Evolutionary conservation across 2,888 invertebrate genomes (phyloP).

Genomic region (Agrotis segetum): DNA sequence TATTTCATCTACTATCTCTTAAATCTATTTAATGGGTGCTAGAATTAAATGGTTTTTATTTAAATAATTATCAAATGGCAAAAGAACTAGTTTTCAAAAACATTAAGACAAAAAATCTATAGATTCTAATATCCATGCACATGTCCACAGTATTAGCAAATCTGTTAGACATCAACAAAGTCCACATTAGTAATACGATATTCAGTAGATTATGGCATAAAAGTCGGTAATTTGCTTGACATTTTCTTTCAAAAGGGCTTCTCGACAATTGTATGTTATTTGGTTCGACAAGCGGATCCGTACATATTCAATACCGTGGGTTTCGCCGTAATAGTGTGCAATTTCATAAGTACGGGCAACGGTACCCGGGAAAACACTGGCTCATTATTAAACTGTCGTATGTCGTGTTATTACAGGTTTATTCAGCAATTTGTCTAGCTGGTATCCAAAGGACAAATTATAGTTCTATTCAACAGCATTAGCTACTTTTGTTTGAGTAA

Average conservation of each 20-base stretch:
- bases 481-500: slow-evolving; percentile 12
- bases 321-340: slow-evolving; percentile 65
- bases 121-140: slow-evolving; percentile 9
- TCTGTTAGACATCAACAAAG: slow-evolving; percentile 21
- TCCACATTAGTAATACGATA: slow-evolving; percentile 63
- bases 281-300: slow-evolving; percentile 61
- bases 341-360: slow-evolving; percentile 66
- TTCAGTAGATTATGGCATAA: slow-evolving; percentile 75
- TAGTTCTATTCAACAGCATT: background rate
- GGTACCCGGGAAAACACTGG: slow-evolving; percentile 29
- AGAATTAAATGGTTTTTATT: slow-evolving; percentile 7
- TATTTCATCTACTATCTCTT: background rate
- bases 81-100: slow-evolving; percentile 10
- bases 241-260: slow-evolving; percentile 81
- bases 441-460: slow-evolving; percentile 15
- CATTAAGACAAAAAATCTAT: slow-evolving; percentile 15
- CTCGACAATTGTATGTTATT: slow-evolving; percentile 80
- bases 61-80: slow-evolving; percentile 2
- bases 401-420: slow-evolving; percentile 37
- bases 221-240: slow-evolving; percentile 78
- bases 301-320: slow-evolving; percentile 57
- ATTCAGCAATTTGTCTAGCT: slow-evolving; percentile 28
- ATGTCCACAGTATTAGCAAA: slow-evolving; percentile 6
- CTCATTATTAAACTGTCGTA: slow-evolving; percentile 53
- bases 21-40: slow-evolving; percentile 6